phyloP scores from a whole-genome alignment of 2,888 invertebrate genomes.

The Melanotus villosus region DNA sequence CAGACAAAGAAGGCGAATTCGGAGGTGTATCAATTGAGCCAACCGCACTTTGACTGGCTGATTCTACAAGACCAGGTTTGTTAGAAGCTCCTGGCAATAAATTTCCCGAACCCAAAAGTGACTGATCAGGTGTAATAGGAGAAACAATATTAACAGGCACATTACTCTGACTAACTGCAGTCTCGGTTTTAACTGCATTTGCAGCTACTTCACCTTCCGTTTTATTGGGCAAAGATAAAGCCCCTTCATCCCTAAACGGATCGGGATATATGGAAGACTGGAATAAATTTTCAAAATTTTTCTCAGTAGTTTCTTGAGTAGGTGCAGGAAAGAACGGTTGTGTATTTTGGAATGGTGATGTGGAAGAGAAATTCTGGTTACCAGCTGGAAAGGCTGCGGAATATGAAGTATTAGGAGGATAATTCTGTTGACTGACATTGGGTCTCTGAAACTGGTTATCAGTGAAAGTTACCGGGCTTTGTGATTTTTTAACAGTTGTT shows the following conservation, averaged over 20 bases:
- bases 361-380: slow-evolving; percentile 56
- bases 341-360: slow-evolving; percentile 49
- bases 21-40: slow-evolving; percentile 62
- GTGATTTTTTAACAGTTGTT: slow-evolving; percentile 66
- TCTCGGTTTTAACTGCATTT: slow-evolving; percentile 75
- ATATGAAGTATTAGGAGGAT: slow-evolving; percentile 37
- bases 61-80: slow-evolving; percentile 60
- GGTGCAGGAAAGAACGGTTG: slow-evolving; percentile 44
- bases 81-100: slow-evolving; percentile 48
- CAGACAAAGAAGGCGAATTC: slow-evolving; percentile 63
- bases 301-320: slow-evolving; percentile 57
- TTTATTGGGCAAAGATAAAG: slow-evolving; percentile 10
- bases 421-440: slow-evolving; percentile 51
- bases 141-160: slow-evolving; percentile 53
- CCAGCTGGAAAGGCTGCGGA: slow-evolving; percentile 55
- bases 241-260: slow-evolving; percentile 76
- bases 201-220: slow-evolving; percentile 74
- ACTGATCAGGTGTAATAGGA: slow-evolving; percentile 59
- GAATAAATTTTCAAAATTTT: slow-evolving; percentile 75
- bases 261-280: slow-evolving; percentile 79
- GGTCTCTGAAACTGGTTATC: slow-evolving; percentile 47
- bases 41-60: slow-evolving; percentile 61
- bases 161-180: slow-evolving; percentile 33
- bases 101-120: slow-evolving; percentile 55
- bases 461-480: slow-evolving; percentile 61